Percentiles rank a stretch among this genome's conserved stretches.
Conservation (phyloP, 2,888 invertebrate genomes). For the Patella depressa region DNA sequence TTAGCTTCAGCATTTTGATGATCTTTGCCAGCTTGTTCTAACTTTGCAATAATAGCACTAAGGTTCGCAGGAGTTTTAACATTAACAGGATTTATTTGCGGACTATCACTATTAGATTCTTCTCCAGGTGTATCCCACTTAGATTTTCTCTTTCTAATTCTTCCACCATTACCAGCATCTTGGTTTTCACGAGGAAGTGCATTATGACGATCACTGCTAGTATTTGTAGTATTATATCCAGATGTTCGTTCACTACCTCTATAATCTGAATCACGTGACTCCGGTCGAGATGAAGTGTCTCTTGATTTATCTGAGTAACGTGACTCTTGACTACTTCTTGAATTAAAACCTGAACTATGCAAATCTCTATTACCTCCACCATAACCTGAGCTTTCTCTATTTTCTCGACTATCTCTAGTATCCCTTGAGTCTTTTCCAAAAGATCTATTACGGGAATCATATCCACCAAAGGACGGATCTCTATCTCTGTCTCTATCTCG, state of each 20-base stretch:
- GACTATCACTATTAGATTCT: constrained; percentile 13
- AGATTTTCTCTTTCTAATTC: constrained; percentile 45
- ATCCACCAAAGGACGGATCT: neutral
- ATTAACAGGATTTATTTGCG: constrained; percentile 4
- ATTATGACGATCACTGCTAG: constrained; percentile 15
- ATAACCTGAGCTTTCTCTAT: constrained; percentile 1
- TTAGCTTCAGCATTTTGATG: constrained; percentile 21
- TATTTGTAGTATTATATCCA: constrained; percentile 12
- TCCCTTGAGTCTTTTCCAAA: neutral
- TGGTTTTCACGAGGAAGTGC: neutral
- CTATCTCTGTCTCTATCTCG: neutral
- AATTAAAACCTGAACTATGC: neutral
- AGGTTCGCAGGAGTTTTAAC: constrained; percentile 13
- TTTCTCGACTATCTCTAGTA: neutral
- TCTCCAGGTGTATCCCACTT: constrained; percentile 50
- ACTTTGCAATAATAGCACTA: constrained; percentile 9
- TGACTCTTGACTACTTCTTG: constrained; percentile 8
- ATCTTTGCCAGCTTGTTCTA: constrained; percentile 19
- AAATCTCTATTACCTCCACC: constrained; percentile 4
- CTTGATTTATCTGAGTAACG: neutral
- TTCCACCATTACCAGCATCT: constrained; percentile 22
- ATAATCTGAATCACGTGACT: constrained; percentile 14
- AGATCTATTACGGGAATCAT: neutral
- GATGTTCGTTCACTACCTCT: constrained; percentile 8
- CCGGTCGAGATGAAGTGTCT: constrained; percentile 2